Evolutionary conservation across 2,797 vertebrate species (phyloP), one percentile per base, ranked within the genome.

Genomic region (Varecia variegata): DNA sequence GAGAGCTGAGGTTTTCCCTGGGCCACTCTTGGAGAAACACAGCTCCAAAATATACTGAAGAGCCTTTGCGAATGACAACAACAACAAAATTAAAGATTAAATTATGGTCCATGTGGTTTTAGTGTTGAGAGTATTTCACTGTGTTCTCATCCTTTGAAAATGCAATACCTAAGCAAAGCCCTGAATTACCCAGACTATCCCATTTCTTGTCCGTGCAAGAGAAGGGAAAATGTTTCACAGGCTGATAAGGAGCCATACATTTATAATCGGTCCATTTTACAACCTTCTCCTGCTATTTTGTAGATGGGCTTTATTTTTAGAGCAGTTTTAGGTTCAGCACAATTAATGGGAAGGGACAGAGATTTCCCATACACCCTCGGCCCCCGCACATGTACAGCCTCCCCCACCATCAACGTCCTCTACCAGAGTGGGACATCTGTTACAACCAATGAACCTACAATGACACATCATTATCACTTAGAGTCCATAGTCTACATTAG

Each of bases 41-140:
- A 71, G 23, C 58, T 88, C 80, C 86, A 79, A 93, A 95, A 95
- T 84, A 82, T 35, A 93, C 32, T 32, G 38, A 87, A 73, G 58
- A 93, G 23, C 35, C 83, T 96, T 89, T 47, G 60, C 88, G 85
- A 79, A 92, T n/a, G 76, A 81, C 62, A 85, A 76, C 65, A 92
- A 77, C 23, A 83, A 94, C 70, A 88, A 60, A 96, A 89, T 47
- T 82, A 83, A 88, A 88, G 74, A 65, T 90, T 90, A 81, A 94
- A 77, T 87, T 93, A 62, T 38, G 82, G 60, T 88, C 56, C 18
- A 2, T 90, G 91, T 70, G 90, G 73, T 93, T 97, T 97, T 85
- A 5, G 30, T 81, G 35, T 68, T 60, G 62, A 86, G 70, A 82
- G 20, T 76, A 62, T 90, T 88, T 91, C 43, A 45, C 45, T 88